Conservation (phyloP, 2,113 vertebrate species). For the Eptesicus fuscus region DNA sequence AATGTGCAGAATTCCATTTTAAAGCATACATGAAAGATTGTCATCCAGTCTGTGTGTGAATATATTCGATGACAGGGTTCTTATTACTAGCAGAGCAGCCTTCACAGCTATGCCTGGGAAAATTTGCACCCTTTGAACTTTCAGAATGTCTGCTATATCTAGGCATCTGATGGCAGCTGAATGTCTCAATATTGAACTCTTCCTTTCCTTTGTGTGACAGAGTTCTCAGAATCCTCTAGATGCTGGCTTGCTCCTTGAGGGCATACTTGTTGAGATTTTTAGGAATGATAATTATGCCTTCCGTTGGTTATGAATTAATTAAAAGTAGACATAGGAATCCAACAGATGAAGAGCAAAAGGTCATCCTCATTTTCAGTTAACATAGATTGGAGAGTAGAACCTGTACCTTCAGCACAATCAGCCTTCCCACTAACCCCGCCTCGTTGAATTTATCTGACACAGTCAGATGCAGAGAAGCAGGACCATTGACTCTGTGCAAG, state of each 20-base stretch:
- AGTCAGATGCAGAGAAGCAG: not conserved
- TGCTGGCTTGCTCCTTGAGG: not conserved
- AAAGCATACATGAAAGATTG: conserved; percentile 8
- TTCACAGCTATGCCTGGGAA: not conserved
- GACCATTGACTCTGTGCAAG: not conserved
- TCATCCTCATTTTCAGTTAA: conserved; percentile 34
- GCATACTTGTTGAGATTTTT: not conserved
- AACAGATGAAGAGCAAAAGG: conserved; percentile 9
- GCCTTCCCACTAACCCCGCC: not conserved
- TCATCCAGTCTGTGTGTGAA: not conserved
- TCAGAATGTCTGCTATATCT: not conserved
- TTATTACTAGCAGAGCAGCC: not conserved
- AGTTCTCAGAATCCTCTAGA: not conserved
- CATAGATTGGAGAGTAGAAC: not conserved
- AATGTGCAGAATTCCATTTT: conserved; percentile 25
- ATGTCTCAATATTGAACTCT: not conserved
- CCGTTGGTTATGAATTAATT: conserved; percentile 1
- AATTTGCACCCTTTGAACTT: conserved; percentile 11
- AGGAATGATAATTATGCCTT: not conserved
- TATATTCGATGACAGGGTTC: not conserved
- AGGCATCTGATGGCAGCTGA: not conserved
- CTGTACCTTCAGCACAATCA: not conserved
- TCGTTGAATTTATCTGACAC: not conserved
- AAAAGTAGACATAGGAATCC: conserved; percentile 4
- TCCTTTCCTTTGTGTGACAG: not conserved